phyloP scores from a whole-genome alignment of 2,888 invertebrate species.

The Diaprepes abbreviatus region DNA sequence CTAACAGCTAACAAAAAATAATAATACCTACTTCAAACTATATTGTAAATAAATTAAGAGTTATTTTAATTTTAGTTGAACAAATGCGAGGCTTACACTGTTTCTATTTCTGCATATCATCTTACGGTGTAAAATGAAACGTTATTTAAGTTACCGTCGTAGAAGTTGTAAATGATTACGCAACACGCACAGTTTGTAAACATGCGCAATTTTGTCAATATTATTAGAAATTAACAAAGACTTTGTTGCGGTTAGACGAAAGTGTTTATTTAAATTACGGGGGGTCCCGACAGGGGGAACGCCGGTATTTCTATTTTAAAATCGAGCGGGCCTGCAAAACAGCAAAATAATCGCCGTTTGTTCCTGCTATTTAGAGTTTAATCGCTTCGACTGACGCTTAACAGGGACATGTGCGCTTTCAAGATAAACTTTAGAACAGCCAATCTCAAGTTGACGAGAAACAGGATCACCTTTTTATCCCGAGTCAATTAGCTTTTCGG shows the following conservation, averaged over 20 bases:
- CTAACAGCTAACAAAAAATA: too few species aligned
- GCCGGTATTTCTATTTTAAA: conserved; percentile 48
- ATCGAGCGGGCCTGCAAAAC: conserved; percentile 38
- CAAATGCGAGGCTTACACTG: neutral
- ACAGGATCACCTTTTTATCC: conserved; percentile 65
- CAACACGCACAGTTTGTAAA: conserved; percentile 33
- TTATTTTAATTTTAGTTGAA: neutral
- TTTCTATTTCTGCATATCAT: conserved; percentile 10
- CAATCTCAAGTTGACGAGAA: conserved; percentile 66
- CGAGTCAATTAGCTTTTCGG: conserved; percentile 62
- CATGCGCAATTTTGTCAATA: conserved; percentile 40
- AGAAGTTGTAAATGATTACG: conserved; percentile 29
- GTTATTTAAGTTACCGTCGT: conserved; percentile 3
- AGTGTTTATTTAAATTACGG: conserved; percentile 41
- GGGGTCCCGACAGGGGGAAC: conserved; percentile 25
- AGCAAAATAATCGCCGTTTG: conserved; percentile 45
- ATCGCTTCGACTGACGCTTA: conserved; percentile 59
- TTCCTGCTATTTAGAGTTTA: conserved; percentile 50
- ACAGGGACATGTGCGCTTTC: conserved; percentile 64
- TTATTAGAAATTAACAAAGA: conserved; percentile 40
- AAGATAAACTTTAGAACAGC: conserved; percentile 61
- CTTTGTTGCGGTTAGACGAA: conserved; percentile 36
- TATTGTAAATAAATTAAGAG: neutral
- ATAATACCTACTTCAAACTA: too few species aligned
- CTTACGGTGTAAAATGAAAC: conserved; percentile 10